A percentile compares a stretch with the other conserved stretches of the same genome.
Evolutionary conservation across 2,797 vertebrate species (phyloP).

Genomic region (Ptychobarbus kaznakovi): DNA sequence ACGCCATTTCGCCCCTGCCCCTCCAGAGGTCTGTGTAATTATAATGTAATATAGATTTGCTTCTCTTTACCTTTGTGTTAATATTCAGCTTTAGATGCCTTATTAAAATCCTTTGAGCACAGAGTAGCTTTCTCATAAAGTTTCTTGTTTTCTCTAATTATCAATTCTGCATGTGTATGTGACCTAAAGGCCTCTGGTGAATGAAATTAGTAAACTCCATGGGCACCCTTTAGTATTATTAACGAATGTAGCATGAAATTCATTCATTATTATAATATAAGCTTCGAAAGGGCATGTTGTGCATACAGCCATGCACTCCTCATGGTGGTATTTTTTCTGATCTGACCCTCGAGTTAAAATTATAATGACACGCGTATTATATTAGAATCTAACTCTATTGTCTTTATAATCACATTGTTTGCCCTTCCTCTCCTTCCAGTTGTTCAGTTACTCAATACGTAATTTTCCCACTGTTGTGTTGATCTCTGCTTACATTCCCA

Average conservation of each 20-base stretch:
- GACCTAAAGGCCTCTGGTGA: background rate
- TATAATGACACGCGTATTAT: background rate
- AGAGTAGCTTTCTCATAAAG: background rate
- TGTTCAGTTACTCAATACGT: conserved; percentile 17
- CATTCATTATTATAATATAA: background rate
- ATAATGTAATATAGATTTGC: background rate
- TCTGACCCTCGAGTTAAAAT: background rate
- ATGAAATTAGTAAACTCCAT: background rate
- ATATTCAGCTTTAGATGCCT: background rate
- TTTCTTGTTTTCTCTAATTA: background rate
- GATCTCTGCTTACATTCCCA: conserved; percentile 7
- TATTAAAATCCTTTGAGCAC: background rate
- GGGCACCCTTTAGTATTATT: background rate
- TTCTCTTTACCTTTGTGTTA: background rate
- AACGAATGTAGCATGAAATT: background rate
- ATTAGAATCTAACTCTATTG: background rate
- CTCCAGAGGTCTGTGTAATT: too few species aligned
- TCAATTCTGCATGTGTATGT: background rate
- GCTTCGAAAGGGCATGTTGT: background rate
- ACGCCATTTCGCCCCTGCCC: too few species aligned
- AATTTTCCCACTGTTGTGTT: background rate
- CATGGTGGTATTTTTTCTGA: background rate
- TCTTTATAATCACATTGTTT: conserved; percentile 4
- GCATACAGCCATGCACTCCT: background rate
- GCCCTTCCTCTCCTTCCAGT: background rate